A percentile compares a stretch with the other conserved stretches of the same genome.
These are phyloP conservation scores for Bruchidius siliquastri DNA, from an alignment of 2,888 invertebrate genomes.

Conservation along the genomic window DNA sequence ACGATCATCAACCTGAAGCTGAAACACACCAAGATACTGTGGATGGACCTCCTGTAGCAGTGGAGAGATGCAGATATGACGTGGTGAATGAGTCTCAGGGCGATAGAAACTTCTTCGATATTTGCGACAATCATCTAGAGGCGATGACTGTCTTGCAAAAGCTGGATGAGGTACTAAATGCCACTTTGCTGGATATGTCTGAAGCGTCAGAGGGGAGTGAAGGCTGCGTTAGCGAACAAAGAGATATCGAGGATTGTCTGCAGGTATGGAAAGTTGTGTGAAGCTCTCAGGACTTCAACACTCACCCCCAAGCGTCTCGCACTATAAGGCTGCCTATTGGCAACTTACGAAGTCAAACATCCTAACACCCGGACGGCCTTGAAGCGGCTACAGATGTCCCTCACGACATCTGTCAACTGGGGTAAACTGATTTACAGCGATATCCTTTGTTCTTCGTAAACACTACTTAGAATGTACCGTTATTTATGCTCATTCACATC, in stretches of 20 bases:
- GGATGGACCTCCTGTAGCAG: constrained; percentile 17
- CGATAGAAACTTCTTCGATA: constrained; percentile 6
- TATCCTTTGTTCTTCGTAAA: no score
- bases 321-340: no score
- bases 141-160: constrained; percentile 55
- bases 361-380: no score
- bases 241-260: constrained; percentile 21
- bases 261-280: background rate
- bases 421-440: no score
- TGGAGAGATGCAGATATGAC: constrained; percentile 9
- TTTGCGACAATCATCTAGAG: constrained; percentile 28
- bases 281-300: no score
- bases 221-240: constrained; percentile 33
- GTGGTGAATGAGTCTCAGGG: constrained; percentile 7
- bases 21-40: constrained; percentile 18
- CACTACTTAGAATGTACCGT: no score
- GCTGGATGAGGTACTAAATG: constrained; percentile 56
- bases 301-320: no score
- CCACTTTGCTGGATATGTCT: constrained; percentile 25
- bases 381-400: no score
- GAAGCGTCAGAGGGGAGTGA: constrained; percentile 44
- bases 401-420: no score
- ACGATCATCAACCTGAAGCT: constrained; percentile 20
- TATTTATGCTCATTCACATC: no score
- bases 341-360: no score